phyloP scores from a whole-genome alignment of 2,113 vertebrate species.

The Larimichthys polyactis region DNA sequence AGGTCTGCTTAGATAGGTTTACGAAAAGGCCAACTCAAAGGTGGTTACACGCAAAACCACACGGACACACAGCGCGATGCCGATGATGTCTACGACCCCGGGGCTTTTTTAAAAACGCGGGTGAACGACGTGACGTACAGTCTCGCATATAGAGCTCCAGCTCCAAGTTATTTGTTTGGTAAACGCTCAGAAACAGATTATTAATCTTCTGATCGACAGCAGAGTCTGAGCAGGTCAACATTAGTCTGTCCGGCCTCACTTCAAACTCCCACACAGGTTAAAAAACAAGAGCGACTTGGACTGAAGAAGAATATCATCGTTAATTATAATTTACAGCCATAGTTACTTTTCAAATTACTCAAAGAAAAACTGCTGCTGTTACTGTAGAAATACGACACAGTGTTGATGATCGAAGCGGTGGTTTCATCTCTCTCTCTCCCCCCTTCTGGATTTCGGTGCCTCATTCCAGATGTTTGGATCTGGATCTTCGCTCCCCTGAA shows the following conservation, averaged over 20 bases:
- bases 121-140: conserved; percentile 35
- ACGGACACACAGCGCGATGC: not conserved
- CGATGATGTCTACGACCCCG: not conserved
- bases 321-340: not conserved
- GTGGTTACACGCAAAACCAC: conserved; percentile 28
- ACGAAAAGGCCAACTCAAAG: conserved; percentile 37
- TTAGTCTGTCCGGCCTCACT: conserved; percentile 31
- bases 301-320: not conserved
- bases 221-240: conserved; percentile 50
- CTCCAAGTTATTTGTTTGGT: conserved; percentile 31
- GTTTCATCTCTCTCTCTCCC: not conserved
- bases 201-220: conserved; percentile 61
- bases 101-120: not conserved
- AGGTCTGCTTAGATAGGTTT: conserved; percentile 28
- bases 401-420: not conserved
- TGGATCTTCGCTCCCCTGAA: not conserved
- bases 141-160: not conserved
- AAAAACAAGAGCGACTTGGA: conserved; percentile 6
- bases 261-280: conserved; percentile 23
- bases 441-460: not conserved
- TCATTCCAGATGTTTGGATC: conserved; percentile 1
- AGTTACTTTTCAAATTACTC: not conserved
- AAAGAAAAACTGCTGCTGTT: not conserved
- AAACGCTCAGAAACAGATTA: conserved; percentile 54
- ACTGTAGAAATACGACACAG: not conserved